Evolutionary conservation across 1,140 invertebrate genomes (phyloP), one percentile per base, ranked within the genome.

Genomic region (Drosophila miranda): DNA sequence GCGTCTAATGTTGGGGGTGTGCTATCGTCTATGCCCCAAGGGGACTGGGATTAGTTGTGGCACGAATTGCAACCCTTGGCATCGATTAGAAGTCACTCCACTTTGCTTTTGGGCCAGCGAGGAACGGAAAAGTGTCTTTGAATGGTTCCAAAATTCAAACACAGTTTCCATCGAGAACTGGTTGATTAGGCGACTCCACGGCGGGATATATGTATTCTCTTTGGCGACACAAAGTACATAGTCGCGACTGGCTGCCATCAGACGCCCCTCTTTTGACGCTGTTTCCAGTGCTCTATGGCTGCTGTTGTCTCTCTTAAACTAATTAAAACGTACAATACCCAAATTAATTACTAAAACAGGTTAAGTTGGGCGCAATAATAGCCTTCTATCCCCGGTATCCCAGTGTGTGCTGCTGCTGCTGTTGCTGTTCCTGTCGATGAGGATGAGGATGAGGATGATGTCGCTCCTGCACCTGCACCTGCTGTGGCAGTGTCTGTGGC

Each of bases 321-420:
- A 84, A 84, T 84, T 84, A 81, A 84, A 81, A 74, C 82, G 77
- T 77, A 84, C 80, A 84, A 84, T 87, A 77, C 82, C 81, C 77
- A 87, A 87, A 86, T 86, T 86, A 86, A 81, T 86, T 87, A 86
- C 82, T 70, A 87, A 86, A 86, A 87, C 81, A 82, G 82, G 82
- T 87, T 86, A 87, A 82, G 73, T 86, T 86, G 74, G 75, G 82
- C 78, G 82, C 81, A 86, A 75, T 81, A 86, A 87, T 76, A 80
- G 77, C 69, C 80, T 68, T 63, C 66, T 72, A 83, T 75, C 48
- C 11, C 80, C 68, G 53, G 71, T 38, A 38, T 11, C 34, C 34
- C 34, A 38, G 55, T 72, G 59, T 61, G 68, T 55, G 42, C 44
- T 42, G 56, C 52, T 44, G 3, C 68, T 63, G 51, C 58, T 50